Evolutionary conservation across 2,888 invertebrate species (phyloP), one percentile per base, ranked within the genome.

Genomic region (Malthinus seriepunctatus): DNA sequence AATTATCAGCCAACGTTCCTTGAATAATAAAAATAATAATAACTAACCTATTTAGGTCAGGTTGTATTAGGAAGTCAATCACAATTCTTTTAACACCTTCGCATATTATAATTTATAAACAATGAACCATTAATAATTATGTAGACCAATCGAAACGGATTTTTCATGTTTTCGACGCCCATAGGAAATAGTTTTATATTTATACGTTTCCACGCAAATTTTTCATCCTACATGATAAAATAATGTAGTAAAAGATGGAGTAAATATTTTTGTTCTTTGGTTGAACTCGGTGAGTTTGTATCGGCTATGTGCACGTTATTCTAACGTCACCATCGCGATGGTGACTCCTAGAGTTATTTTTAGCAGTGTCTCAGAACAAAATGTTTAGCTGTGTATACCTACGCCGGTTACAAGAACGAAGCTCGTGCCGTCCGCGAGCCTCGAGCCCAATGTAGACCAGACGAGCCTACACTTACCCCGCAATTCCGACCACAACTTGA

Each of bases 381-480:
- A 42, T 39, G 52, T 56, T 56, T 61, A 56, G 51, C 32, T 47
- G 52, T 48, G 48, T 23, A 62, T 62, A 39, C 58, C 55, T 62
- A 51, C 62, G 58, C 62, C 53, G 60, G 59, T 54, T 63, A 52
- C 56, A 48, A 53, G 59, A 56, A 11, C 39, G 39, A 23, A 49
- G 53, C 65, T 65, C 65, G 65, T 65, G 65, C 65, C 65, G 58
- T 61, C 59, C 63, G 59, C 58, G 49, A 59, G 64, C 59, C 63
- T 56, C 58, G 49, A 59, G 64, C 63, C 64, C 51, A 50, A 54
- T 54, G 32, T 52, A 32, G 44, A 50, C 59, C 58, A 63, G 62
- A 63, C 60, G 56, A 58, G 48, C 62, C 56, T 62, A 60, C 59
- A 59, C 63, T 57, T 53, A 61, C 59, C 57, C 57, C 54, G 57